Evolutionary conservation across 2,888 invertebrate genomes (phyloP), one percentile per base, ranked within the genome.

Genomic region (Hipparchia semele): DNA sequence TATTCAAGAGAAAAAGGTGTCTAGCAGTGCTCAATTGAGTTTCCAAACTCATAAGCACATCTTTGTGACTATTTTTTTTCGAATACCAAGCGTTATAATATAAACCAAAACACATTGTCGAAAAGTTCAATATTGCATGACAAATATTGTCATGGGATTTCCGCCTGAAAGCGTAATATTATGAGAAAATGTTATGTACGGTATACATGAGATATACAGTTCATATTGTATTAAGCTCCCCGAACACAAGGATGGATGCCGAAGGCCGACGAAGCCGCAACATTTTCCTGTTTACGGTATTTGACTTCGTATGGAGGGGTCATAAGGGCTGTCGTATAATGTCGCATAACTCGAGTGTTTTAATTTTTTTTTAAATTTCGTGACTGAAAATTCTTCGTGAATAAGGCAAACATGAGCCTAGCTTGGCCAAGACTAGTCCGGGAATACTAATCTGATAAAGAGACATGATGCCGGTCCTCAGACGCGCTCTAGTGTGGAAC

Each of bases 281-380:
- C 81, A 79, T 87, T 87, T 88, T 87, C 87, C 86, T 87, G 87
- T 87, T 87, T 84, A 86, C 83, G 80, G 80, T 83, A 83, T 82
- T 81, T 80, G 79, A 60, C 68, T 68, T 71, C 23, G 70, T 68
- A 64, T 13, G 46, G 49, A 72, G 70, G 69, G 58, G 39, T 45
- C 71, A 61, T 54, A 33, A 74, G 75, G 75, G 72, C 64, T 72
- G 67, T n/a, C 71, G 46, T 5, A 56, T 23, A 45, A 12, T 39
- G 10, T 2, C 4, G n/a, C 39, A 39, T 39, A 39, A 39, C 39
- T 39, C 1, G 39, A 39, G 39, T 39, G 39, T 39, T 39, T 39
- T 39, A 39, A 39, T 4, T 39, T 39, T 39, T 23, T 23, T 23
- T 23, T 23, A 23, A 23, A 23, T 23, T 23, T 23, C 23, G 23